phyloP scores from a whole-genome alignment of 2,888 invertebrate species.

The Hartigia nigra region DNA sequence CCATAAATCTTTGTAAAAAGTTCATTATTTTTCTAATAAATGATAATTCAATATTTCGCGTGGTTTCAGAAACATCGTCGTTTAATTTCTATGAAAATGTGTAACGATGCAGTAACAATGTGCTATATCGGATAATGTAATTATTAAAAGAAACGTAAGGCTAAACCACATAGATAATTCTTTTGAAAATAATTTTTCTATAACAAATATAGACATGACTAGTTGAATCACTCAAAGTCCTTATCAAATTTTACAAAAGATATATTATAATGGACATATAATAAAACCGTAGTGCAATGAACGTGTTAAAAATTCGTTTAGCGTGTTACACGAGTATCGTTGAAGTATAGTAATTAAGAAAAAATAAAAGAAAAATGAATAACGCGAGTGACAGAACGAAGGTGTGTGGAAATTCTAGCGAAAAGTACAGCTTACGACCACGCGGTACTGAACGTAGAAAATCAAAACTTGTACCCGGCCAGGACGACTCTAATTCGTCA shows the following conservation, averaged over 20 bases:
- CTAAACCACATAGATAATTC: neutral
- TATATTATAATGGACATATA: neutral
- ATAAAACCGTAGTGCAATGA: neutral
- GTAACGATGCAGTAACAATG: neutral
- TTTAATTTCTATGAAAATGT: neutral
- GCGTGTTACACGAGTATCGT: neutral
- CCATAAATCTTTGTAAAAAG: neutral
- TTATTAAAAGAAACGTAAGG: neutral
- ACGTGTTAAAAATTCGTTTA: neutral
- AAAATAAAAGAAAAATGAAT: neutral
- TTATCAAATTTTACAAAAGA: neutral
- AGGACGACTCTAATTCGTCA: neutral
- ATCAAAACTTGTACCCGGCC: slow-evolving; percentile 3
- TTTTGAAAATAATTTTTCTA: neutral
- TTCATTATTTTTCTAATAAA: neutral
- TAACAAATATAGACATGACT: neutral
- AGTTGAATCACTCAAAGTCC: neutral
- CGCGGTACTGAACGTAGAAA: slow-evolving; percentile 30
- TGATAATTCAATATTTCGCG: neutral
- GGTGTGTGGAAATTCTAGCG: slow-evolving; percentile 36
- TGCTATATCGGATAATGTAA: neutral
- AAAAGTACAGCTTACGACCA: slow-evolving; percentile 65
- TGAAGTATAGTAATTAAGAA: neutral
- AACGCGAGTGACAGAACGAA: neutral
- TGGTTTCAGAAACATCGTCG: neutral